phyloP scores from a whole-genome alignment of 2,113 vertebrate species.

The Pavo muticus region DNA sequence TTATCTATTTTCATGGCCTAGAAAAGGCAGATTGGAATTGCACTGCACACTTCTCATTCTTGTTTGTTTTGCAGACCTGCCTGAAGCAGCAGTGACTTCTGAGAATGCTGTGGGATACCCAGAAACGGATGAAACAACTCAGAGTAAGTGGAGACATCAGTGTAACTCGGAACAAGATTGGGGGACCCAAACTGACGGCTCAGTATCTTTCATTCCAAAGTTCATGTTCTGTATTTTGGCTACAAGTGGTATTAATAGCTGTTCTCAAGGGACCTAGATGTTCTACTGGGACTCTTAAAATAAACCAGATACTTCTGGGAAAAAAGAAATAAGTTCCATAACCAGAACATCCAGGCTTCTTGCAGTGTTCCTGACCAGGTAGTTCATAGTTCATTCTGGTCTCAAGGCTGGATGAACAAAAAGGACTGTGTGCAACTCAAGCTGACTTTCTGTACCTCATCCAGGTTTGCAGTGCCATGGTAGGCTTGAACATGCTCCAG shows the following conservation, averaged over 20 bases:
- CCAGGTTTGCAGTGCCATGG: not conserved
- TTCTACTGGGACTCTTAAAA: not conserved
- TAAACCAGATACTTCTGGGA: not conserved
- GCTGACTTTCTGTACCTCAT: not conserved
- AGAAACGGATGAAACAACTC: slow-evolving; percentile 25
- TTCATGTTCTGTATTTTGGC: not conserved
- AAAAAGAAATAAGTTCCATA: not conserved
- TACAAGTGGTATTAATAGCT: not conserved
- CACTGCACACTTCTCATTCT: not conserved
- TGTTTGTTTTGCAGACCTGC: slow-evolving; percentile 1
- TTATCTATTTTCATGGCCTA: not conserved
- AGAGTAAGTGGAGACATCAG: slow-evolving; percentile 2
- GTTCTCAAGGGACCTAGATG: not conserved
- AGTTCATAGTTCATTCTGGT: not conserved
- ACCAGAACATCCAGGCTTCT: too few relatives aligned
- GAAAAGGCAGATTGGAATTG: not conserved
- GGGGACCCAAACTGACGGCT: not conserved
- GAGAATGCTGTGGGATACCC: not conserved
- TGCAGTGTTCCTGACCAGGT: not conserved
- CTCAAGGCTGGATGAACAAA: not conserved
- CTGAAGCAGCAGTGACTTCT: not conserved
- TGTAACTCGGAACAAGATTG: not conserved
- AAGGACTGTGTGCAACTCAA: fast-evolving
- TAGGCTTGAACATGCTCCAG: not conserved
- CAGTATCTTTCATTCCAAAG: not conserved